phyloP scores from a whole-genome alignment of 2,113 vertebrate genomes.

The Eurypyga helias region DNA sequence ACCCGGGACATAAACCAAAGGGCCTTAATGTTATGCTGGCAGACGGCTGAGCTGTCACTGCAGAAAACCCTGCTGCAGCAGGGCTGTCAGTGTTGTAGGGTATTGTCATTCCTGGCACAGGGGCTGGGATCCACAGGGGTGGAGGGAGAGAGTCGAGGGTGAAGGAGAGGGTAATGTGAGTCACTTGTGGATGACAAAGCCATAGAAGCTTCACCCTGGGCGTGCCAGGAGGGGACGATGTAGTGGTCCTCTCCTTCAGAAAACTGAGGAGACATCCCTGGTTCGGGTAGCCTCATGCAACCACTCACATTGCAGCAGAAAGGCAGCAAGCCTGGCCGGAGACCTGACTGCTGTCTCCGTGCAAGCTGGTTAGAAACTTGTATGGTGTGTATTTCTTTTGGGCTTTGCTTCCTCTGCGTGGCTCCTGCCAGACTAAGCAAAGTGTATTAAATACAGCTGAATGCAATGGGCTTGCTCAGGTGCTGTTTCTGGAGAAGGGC shows the following conservation, averaged over 20 bases:
- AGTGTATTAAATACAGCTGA: background rate
- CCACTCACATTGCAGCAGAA: background rate
- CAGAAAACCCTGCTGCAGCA: background rate
- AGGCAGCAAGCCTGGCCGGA: background rate
- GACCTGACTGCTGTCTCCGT: rapidly evolving
- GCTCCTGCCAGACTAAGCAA: background rate
- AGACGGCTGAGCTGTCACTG: rapidly evolving
- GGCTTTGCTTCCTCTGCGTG: background rate
- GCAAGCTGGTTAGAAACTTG: rapidly evolving
- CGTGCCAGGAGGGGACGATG: background rate
- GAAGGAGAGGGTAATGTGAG: rapidly evolving
- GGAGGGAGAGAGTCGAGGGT: rapidly evolving
- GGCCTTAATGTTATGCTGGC: background rate
- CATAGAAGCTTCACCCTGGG: background rate
- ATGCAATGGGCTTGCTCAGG: background rate
- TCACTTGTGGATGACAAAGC: background rate
- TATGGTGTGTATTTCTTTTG: background rate
- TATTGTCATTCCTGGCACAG: background rate
- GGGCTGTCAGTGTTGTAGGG: background rate
- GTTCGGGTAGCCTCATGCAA: rapidly evolving
- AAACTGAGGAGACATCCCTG: background rate
- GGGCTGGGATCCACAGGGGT: background rate
- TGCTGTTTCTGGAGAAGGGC: background rate
- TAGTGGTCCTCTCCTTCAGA: background rate
- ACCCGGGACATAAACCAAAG: background rate